Base-by-base conservation (phyloP, 2,797 vertebrate genomes). In the Cyclopterus lumpus region DNA sequence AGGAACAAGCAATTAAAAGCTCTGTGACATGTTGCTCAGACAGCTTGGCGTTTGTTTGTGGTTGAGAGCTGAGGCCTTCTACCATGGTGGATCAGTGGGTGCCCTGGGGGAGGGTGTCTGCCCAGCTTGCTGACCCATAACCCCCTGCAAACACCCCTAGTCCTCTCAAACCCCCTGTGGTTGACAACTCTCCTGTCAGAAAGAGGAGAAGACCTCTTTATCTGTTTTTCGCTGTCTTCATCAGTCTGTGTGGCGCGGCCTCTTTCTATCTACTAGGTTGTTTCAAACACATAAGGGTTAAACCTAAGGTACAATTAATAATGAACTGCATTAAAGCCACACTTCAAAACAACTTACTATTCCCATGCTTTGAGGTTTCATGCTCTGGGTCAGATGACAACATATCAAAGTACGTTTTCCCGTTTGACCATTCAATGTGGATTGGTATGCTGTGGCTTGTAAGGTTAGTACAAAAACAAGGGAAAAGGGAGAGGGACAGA, bases 1-100 rank as follows among this genome's bases (percentile, higher is more conserved):
- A 92, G 88, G 82, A 94, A 92, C 91, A 93, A 92, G 94, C 93
- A 94, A 95, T 95, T 95, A 95, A 94, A 93, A 92, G 87, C 87
- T 83, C 74, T 78, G 83, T 93, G 92, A 94, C 93, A 94, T 91
- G 90, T 89, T 90, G 91, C 91, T 86, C 73, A 85, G 93, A 94
- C 94, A 94, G 92, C 91, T 93, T 88, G 81, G 77, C 80, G 86
- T 92, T 93, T 93, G 92, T 94, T 94, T 93, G 91, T 88, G 92
- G 92, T 91, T 77, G 79, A 79, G 89, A 88, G 86, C 77, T 82
- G 81, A 90, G 91, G 89, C 86, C 89, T 83, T 91, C 88, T 86
- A 89, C 89, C 80, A 86, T 48, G 77, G 79, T 80, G 75, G 82
- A 92, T 91, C 87, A 90, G 83, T 76, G 77, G 77, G 79, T 60